Percentiles rank a stretch among this genome's conserved stretches.
These are phyloP conservation scores for Bolborhynchus lineola DNA, from an alignment of 2,113 vertebrate species.

Conservation along the genomic window DNA sequence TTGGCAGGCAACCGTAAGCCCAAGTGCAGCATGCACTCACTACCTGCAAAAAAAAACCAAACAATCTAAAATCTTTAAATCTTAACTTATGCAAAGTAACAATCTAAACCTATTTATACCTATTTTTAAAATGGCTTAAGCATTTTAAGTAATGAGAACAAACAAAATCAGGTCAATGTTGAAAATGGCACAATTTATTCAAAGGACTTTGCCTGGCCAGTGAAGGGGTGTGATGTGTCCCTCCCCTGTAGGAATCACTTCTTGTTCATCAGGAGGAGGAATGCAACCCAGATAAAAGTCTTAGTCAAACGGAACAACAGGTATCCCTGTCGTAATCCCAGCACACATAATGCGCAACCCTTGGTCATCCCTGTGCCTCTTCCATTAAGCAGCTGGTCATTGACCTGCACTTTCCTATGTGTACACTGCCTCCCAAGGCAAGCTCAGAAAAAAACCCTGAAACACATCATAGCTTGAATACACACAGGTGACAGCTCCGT, in stretches of 20 bases:
- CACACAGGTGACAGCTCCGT: background rate
- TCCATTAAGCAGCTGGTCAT: background rate
- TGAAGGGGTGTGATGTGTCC: background rate
- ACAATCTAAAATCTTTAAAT: background rate
- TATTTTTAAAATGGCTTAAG: background rate
- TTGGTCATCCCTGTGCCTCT: background rate
- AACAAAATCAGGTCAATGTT: background rate
- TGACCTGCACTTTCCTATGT: background rate
- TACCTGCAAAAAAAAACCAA: background rate
- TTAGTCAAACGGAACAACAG: background rate
- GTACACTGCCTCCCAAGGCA: background rate
- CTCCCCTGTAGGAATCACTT: background rate
- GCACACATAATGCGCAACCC: background rate
- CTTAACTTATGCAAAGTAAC: background rate
- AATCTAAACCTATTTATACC: background rate
- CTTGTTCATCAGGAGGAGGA: background rate
- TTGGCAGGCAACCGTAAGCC: background rate
- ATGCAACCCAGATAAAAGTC: background rate
- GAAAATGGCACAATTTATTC: background rate
- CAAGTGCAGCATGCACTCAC: background rate
- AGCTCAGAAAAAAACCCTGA: background rate
- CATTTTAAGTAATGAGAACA: background rate
- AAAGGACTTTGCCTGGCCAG: background rate
- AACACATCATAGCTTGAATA: background rate
- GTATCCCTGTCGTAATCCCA: background rate